phyloP scores from a whole-genome alignment of 2,113 vertebrate species.

The Phalacrocorax carbo region DNA sequence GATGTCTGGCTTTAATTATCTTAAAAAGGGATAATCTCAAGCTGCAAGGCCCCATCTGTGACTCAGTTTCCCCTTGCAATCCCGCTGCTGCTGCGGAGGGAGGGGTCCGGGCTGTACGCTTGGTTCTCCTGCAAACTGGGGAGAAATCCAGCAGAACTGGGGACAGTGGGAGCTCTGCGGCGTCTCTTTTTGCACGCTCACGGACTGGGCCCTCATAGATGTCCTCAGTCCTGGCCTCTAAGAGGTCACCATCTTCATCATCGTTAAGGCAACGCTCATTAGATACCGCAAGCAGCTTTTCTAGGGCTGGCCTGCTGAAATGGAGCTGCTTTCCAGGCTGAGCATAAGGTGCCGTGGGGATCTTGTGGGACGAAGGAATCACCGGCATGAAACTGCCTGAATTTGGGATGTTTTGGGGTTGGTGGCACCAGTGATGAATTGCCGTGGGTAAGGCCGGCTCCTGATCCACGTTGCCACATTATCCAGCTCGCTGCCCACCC shows the following conservation, averaged over 20 bases:
- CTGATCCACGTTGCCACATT: fast-evolving
- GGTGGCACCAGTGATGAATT: background rate
- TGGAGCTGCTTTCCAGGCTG: background rate
- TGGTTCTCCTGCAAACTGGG: background rate
- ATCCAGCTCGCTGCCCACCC: background rate
- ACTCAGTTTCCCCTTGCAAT: background rate
- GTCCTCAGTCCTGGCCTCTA: no score
- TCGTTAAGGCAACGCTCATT: background rate
- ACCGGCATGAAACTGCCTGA: background rate
- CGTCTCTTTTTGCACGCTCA: fast-evolving
- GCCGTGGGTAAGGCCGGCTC: fast-evolving
- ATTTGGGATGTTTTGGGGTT: background rate
- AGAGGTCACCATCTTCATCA: background rate
- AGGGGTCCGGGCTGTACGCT: background rate
- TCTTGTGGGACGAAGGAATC: background rate
- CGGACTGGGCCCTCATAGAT: background rate
- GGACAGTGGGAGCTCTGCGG: background rate
- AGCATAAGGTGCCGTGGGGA: fast-evolving
- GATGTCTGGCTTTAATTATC: background rate
- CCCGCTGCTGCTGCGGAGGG: fast-evolving
- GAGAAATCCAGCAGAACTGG: background rate
- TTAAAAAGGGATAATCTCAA: background rate
- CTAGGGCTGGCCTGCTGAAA: fast-evolving
- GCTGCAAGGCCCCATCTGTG: background rate
- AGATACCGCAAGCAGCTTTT: fast-evolving